Evolutionary conservation across 2,888 invertebrate species (phyloP).

Genomic region (Melanargia galathea): DNA sequence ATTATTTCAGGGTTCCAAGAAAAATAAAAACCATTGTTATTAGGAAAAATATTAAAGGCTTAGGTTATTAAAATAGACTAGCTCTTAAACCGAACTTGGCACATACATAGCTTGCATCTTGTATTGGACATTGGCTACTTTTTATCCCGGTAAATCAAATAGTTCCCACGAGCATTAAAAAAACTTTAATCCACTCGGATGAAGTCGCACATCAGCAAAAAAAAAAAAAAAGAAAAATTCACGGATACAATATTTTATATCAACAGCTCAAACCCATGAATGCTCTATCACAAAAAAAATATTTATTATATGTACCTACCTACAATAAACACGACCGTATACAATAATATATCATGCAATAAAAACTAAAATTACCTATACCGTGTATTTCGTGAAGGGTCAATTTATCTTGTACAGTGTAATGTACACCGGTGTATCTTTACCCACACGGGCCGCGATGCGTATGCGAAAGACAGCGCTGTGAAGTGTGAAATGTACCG

Average conservation of each 20-base stretch:
- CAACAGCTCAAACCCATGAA: background rate
- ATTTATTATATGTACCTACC: too few relatives aligned
- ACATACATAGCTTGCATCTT: too few relatives aligned
- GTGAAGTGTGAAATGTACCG: slow-evolving; percentile 36
- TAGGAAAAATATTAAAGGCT: too few relatives aligned
- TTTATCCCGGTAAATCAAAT: too few relatives aligned
- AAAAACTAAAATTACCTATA: slow-evolving; percentile 34
- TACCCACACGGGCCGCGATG: slow-evolving; percentile 38
- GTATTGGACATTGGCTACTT: too few relatives aligned
- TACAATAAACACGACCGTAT: background rate
- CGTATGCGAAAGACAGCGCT: slow-evolving; percentile 26
- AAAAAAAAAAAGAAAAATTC: background rate
- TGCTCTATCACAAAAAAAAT: slow-evolving; percentile 8
- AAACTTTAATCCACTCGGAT: too few relatives aligned
- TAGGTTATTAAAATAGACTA: too few relatives aligned
- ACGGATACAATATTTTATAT: background rate
- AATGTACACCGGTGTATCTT: slow-evolving; percentile 38
- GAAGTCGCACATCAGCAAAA: too few relatives aligned
- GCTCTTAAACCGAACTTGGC: too few relatives aligned
- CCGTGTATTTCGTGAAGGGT: slow-evolving; percentile 36
- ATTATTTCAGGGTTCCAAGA: too few relatives aligned
- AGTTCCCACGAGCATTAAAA: too few relatives aligned
- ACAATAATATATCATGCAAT: slow-evolving; percentile 32
- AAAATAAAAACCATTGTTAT: too few relatives aligned
- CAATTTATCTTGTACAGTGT: slow-evolving; percentile 42